Evolutionary conservation across 2,888 invertebrate species (phyloP).

Genomic region (Chloroclystis v-ata): DNA sequence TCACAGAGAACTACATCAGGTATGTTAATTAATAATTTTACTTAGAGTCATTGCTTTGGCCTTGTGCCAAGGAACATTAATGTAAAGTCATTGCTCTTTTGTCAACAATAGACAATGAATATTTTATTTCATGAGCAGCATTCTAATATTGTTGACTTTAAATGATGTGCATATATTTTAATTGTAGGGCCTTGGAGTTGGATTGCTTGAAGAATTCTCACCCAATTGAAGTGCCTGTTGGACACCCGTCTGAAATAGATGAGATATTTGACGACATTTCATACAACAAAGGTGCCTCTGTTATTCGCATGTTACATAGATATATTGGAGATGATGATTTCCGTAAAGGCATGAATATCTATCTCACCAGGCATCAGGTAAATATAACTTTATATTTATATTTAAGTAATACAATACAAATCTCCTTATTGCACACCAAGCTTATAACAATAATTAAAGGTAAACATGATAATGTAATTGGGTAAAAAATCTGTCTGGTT

Average conservation of each 20-base stretch:
- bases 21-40: constrained; percentile 29
- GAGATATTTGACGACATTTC: constrained; percentile 99
- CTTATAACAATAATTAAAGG: no score
- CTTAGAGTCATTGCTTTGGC: constrained; percentile 26
- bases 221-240: constrained; percentile 96
- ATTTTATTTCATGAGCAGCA: constrained; percentile 17
- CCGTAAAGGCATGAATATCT: constrained; percentile 93
- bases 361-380: constrained; percentile 88
- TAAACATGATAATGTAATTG: no score
- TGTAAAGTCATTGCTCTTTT: constrained; percentile 33
- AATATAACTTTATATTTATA: no score
- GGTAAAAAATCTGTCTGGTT: no score
- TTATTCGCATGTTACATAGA: constrained; percentile 95
- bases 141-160: constrained; percentile 12
- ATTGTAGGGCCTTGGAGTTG: constrained; percentile 85
- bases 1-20: constrained; percentile 89
- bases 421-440: no score
- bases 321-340: constrained; percentile 96
- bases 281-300: constrained; percentile 96
- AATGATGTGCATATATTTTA: not conserved
- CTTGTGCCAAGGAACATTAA: constrained; percentile 33
- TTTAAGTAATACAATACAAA: no score
- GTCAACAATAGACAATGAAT: constrained; percentile 30
- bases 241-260: constrained; percentile 96
- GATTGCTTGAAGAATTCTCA: constrained; percentile 95